Base-by-base conservation (phyloP, 1,140 invertebrate species). In the Heliconius hermathena region DNA sequence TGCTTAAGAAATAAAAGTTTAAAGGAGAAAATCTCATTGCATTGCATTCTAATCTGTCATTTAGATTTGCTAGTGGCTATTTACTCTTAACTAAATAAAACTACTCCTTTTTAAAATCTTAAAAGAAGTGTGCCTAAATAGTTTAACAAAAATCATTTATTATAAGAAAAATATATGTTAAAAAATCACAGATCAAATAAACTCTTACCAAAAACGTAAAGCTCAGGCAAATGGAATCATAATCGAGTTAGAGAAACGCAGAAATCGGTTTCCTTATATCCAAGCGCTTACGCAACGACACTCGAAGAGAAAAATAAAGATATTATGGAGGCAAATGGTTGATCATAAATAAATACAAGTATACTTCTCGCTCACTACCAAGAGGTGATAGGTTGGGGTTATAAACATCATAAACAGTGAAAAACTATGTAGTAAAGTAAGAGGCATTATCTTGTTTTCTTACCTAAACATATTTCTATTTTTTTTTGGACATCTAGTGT, bases 321-420 rank as follows among this genome's bases (percentile, higher is more conserved):
- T 88, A 90, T 90, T 88, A 83, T 79, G 76, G 76, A 80, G 76
- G 85, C 82, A 86, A 88, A 90, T 86, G 84, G 87, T 84, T 79
- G 84, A 81, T 82, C 83, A 84, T 90, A 90, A 90, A 90, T 90
- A 90, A 89, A 79, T 66, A 77, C 82, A 87, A 90, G 87, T 89
- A 83, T 79, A 84, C 82, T 88, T 87, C 81, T 82, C 88, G 87
- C 85, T 79, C 83, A 82, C 77, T 81, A 78, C 76, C 76, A 71
- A 81, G 72, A 82, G 72, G 75, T 80, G 60, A 66, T 66, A 66
- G 60, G 26, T 29, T 66, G 60, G 11, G 29, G 60, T 66, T 66
- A 66, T 29, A 66, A 80, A 80, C 79, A 74, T 85, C 77, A 73
- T 80, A 74, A 66, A 66, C 60, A 66, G 22, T 66, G 8, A 13